A percentile compares a stretch with the other conserved stretches of the same genome.
Conservation (phyloP, 2,113 vertebrate genomes). For the Chaetops frenatus region DNA sequence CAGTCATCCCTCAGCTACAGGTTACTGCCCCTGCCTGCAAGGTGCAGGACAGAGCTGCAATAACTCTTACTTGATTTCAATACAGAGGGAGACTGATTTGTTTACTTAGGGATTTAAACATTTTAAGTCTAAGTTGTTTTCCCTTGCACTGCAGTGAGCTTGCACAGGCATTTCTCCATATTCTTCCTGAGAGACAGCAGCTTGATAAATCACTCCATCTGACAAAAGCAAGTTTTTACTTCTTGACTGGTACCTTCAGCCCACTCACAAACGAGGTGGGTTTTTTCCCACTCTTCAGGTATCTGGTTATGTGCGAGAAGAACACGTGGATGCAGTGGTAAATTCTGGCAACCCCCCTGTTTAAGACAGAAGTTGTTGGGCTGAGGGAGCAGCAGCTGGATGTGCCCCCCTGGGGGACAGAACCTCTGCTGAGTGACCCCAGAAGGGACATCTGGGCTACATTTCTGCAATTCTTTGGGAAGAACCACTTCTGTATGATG, state of each 20-base stretch:
- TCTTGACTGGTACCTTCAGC: not conserved
- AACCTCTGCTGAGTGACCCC: not conserved
- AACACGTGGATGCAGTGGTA: not conserved
- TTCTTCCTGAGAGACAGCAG: not conserved
- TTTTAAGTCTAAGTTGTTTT: not conserved
- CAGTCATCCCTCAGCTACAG: not conserved
- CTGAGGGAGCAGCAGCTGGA: not conserved
- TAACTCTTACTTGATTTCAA: not conserved
- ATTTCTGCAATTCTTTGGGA: not conserved
- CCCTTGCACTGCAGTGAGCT: not conserved
- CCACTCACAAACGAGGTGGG: not conserved
- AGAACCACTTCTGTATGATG: not conserved
- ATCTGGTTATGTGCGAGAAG: not conserved
- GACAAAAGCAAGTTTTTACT: not conserved
- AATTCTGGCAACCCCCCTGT: not conserved
- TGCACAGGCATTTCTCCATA: not conserved
- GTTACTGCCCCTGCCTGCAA: not conserved
- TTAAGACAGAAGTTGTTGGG: not conserved
- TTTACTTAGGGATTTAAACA: not conserved
- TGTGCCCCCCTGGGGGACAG: not conserved
- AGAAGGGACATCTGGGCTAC: not conserved
- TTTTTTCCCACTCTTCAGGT: not conserved
- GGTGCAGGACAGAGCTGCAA: not conserved
- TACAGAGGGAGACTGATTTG: not conserved
- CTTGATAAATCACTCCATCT: not conserved